Percentiles rank a stretch among this genome's conserved stretches.
These are phyloP conservation scores for Rhadina sibilatrix DNA, from an alignment of 2,113 vertebrate species.

Conservation along the genomic window DNA sequence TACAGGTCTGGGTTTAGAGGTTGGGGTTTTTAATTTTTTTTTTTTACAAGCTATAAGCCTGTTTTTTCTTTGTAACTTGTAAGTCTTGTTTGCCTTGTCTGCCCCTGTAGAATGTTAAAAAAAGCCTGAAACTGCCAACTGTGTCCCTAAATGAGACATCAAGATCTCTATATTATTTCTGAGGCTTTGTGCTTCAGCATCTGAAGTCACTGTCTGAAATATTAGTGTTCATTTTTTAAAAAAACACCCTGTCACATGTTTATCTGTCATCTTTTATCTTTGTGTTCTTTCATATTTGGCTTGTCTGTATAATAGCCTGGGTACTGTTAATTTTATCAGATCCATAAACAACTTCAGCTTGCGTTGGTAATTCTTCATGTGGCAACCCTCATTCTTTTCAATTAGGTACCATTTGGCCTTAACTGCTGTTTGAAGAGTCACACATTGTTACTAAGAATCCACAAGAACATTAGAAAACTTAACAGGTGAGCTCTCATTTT, in stretches of 20 bases:
- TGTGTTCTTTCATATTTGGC: constrained; percentile 2
- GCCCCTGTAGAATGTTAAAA: neutral
- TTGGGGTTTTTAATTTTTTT: neutral
- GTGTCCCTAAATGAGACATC: constrained; percentile 38
- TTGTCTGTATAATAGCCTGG: constrained; percentile 38
- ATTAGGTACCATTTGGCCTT: constrained; percentile 25
- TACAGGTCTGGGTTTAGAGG: neutral
- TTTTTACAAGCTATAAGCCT: neutral
- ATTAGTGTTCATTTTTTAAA: constrained; percentile 18
- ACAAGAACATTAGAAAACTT: constrained; percentile 24
- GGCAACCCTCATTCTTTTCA: constrained; percentile 34
- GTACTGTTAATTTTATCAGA: constrained; percentile 59
- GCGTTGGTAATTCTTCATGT: constrained; percentile 22
- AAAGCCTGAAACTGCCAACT: neutral
- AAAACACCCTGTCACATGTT: constrained; percentile 8
- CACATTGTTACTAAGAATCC: neutral
- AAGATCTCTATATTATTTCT: neutral
- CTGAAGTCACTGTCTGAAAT: constrained; percentile 11
- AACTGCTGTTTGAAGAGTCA: constrained; percentile 11
- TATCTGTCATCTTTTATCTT: constrained; percentile 24
- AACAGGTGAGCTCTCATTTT: constrained; percentile 26
- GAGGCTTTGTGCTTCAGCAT: neutral
- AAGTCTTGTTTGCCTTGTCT: neutral
- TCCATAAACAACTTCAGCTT: constrained; percentile 7
- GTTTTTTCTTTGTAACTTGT: neutral